Percentiles rank a stretch among this genome's conserved stretches.
Conservation (phyloP, 2,113 vertebrate genomes). For the Xiphorhynchus elegans region DNA sequence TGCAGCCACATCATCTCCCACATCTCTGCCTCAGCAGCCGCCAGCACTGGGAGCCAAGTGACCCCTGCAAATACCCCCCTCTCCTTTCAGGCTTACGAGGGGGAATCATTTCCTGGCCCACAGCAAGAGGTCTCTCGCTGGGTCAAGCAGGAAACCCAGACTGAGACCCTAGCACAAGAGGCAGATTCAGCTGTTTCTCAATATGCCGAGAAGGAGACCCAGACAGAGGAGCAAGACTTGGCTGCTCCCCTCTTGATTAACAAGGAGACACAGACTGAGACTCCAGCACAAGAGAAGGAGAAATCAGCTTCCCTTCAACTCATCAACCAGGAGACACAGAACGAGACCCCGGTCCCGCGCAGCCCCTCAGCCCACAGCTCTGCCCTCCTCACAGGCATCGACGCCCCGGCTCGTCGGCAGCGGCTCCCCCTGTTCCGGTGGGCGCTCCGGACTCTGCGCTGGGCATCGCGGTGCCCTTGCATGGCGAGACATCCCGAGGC, state of each 20-base stretch:
- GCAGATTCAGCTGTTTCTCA: not conserved
- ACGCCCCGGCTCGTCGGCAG: not conserved
- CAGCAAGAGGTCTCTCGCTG: not conserved
- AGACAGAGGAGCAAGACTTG: not conserved
- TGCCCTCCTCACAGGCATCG: not conserved
- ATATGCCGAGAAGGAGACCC: not conserved
- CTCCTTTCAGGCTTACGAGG: not conserved
- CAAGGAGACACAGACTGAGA: not conserved
- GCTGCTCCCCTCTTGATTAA: not conserved
- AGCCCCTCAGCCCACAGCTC: not conserved
- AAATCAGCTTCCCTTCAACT: not conserved
- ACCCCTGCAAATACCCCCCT: not conserved
- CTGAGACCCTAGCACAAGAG: not conserved
- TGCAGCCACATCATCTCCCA: not conserved
- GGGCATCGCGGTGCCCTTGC: not conserved
- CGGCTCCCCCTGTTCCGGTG: not conserved
- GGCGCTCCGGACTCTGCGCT: not conserved
- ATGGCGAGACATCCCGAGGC: fast-evolving
- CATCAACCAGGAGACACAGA: not conserved
- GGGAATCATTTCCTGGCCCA: not conserved
- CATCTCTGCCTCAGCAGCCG: not conserved
- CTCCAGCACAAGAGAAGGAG: not conserved
- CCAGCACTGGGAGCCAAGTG: not conserved
- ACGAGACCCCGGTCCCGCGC: not conserved
- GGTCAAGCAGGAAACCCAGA: not conserved